Base-by-base conservation (phyloP, 92 coral and sea anemone species). In the Parazoanthus atlanticus region DNA sequence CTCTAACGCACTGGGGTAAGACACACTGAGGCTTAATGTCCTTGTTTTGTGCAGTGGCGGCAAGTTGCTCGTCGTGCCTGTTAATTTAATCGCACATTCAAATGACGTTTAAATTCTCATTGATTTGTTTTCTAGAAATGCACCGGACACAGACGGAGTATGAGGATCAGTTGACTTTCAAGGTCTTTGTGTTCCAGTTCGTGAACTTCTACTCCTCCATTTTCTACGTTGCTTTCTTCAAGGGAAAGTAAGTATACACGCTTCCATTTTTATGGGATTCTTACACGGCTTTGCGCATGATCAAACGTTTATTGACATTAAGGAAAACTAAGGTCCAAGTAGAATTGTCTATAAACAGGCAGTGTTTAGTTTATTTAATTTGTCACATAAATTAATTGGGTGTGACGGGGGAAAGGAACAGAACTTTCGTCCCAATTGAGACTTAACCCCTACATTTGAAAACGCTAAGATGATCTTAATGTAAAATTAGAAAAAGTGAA, bases 171-270 rank as follows among this genome's bases (percentile, higher is more conserved):
- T 86, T 96, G 90, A 96, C 99, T 17, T 96, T 96, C 98, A 96
- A 96, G 80, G 99, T 96, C 78, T 96, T 96, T 84, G 98, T 95
- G 89, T 96, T 96, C 91, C 99, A 96, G 92, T 96, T 96, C 29
- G 99, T 92, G 72, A 96, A 96, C 76, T 96, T 96, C 90, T 96
- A 96, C 96, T 96, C 99, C 25, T 96, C 99, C 52, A 96, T 96
- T 90, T 96, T 96, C 92, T 96, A 96, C 94, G 94, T 96, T 46
- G 99, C 99, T 28, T 96, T 96, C 95, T 96, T 96, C 96, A 96
- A 96, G 90, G 99, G 99, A 93, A 96, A 96, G 99, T 96, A 86
- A 96, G 99, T 85, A 43, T 6, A 25, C 28, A 12, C 23, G 49
- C 10, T 3, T 61, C 1, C 28, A 23, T 25, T 25, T 5, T 10